Evolutionary conservation across 2,797 vertebrate genomes (phyloP).

Genomic region (Gila robusta): DNA sequence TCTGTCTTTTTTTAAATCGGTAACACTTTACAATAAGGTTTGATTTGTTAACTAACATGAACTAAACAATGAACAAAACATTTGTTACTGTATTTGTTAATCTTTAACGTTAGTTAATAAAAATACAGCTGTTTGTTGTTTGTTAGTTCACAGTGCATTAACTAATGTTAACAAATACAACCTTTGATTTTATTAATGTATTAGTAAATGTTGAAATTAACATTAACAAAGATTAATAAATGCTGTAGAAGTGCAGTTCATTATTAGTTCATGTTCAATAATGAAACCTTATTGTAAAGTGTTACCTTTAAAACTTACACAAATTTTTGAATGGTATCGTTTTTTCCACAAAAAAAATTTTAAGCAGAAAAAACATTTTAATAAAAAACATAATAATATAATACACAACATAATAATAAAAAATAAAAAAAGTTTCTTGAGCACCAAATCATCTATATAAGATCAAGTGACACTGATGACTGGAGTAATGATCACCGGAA

Average conservation of each 20-base stretch:
- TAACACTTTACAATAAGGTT: neutral
- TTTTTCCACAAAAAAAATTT: no score
- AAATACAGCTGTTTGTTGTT: neutral
- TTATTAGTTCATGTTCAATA: neutral
- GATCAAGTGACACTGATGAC: no score
- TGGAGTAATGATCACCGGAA: no score
- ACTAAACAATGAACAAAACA: neutral
- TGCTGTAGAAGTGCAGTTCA: neutral
- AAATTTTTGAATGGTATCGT: no score
- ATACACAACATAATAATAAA: no score
- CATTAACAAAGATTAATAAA: neutral
- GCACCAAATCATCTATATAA: no score
- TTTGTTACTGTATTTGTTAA: neutral
- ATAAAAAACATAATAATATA: no score
- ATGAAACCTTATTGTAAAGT: neutral
- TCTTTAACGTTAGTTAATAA: neutral
- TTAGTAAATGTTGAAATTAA: no score
- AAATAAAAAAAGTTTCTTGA: no score
- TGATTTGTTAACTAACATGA: neutral
- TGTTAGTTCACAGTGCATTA: neutral
- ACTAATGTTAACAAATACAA: neutral
- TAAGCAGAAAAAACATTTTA: no score
- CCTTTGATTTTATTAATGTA: no score
- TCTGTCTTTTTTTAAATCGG: neutral
- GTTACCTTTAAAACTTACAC: neutral